These are phyloP conservation scores for Caenorhabditis angaria DNA, from an alignment of 2,888 invertebrate genomes.

Conservation along the genomic window DNA sequence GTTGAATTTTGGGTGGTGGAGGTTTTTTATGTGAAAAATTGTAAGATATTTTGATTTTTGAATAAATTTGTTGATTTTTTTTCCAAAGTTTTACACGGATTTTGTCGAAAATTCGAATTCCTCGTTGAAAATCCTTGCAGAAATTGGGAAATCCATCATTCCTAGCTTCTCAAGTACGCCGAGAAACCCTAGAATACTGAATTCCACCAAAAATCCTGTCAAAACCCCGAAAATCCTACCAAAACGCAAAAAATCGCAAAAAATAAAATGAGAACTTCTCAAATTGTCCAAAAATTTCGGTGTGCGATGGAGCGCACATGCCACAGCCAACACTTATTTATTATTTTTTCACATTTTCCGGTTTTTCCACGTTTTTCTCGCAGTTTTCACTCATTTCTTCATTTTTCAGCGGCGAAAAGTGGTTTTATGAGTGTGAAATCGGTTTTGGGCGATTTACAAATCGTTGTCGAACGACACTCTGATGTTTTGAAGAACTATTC, in stretches of 20 bases:
- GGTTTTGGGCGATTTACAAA: slow-evolving; percentile 53
- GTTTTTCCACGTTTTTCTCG: slow-evolving; percentile 13
- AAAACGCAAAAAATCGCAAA: not conserved
- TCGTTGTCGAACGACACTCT: slow-evolving; percentile 52
- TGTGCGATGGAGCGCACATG: slow-evolving; percentile 35
- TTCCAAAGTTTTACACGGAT: too few relatives aligned
- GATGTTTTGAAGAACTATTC: slow-evolving; percentile 53
- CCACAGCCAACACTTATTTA: slow-evolving; percentile 24
- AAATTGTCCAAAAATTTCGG: slow-evolving; percentile 1
- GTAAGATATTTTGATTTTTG: not conserved
- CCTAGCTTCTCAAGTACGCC: too few relatives aligned
- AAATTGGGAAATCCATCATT: too few relatives aligned
- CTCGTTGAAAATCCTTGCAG: too few relatives aligned
- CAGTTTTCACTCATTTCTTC: not conserved
- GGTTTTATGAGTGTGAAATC: slow-evolving; percentile 37
- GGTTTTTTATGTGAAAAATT: not conserved
- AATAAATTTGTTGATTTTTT: not conserved
- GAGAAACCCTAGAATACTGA: too few relatives aligned
- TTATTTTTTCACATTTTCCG: slow-evolving; percentile 12
- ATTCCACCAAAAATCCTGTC: too few relatives aligned
- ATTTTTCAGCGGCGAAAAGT: not conserved
- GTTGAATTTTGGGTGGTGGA: too few relatives aligned
- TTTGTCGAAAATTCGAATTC: too few relatives aligned
- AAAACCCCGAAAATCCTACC: not conserved
- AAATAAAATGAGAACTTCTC: not conserved